These are phyloP conservation scores for Ctenodactylus gundi DNA, from an alignment of 2,113 vertebrate genomes.

Conservation along the genomic window DNA sequence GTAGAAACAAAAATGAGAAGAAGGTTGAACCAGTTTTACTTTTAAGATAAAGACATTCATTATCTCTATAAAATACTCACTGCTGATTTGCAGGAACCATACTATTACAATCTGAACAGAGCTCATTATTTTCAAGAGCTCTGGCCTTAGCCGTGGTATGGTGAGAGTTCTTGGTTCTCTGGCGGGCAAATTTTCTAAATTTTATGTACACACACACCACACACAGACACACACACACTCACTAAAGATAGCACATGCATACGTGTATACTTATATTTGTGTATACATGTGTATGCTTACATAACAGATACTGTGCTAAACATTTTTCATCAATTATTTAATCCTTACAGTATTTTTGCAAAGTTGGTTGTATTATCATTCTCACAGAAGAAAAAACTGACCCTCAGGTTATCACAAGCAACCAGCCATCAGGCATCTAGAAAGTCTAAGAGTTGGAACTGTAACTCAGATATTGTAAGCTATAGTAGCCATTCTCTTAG, in stretches of 20 bases:
- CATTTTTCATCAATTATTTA: not conserved
- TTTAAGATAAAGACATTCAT: not conserved
- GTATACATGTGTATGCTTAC: not conserved
- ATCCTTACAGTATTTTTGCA: not conserved
- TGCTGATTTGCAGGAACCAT: not conserved
- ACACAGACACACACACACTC: not conserved
- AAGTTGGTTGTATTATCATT: not conserved
- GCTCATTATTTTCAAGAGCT: slow-evolving; percentile 31
- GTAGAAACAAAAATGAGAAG: not conserved
- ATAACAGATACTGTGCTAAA: not conserved
- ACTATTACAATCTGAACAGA: not conserved
- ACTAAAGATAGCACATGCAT: not conserved
- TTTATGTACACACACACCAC: not conserved
- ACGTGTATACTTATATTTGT: not conserved
- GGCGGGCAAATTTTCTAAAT: not conserved
- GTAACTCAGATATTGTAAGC: not conserved
- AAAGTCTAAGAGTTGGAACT: not conserved
- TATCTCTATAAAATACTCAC: not conserved
- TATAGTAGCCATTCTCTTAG: not conserved
- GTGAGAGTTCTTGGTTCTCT: not conserved
- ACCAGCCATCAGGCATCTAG: not conserved
- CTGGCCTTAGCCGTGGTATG: no score
- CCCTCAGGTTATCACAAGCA: not conserved
- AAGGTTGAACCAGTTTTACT: not conserved
- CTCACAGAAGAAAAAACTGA: not conserved